A percentile compares a stretch with the other conserved stretches of the same genome.
These are phyloP conservation scores for Troilus luridus DNA, from an alignment of 2,888 invertebrate genomes.

Conservation along the genomic window DNA sequence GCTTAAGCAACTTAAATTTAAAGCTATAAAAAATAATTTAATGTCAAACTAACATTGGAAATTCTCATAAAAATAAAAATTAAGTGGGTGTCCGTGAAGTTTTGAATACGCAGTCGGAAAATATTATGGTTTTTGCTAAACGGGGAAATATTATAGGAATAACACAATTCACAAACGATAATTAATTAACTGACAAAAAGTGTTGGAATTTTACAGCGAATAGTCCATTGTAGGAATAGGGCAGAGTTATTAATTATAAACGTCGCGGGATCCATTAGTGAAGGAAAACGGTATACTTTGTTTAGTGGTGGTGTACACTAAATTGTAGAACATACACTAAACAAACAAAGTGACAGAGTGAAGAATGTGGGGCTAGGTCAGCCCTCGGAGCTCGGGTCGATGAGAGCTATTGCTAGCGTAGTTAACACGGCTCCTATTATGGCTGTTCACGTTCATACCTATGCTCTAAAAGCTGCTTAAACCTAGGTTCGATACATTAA, in stretches of 20 bases:
- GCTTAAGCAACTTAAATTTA: too few species aligned
- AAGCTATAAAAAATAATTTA: too few species aligned
- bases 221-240: background rate
- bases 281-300: background rate
- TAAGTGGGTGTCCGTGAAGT: too few species aligned
- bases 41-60: too few species aligned
- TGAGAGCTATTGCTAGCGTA: background rate
- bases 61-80: too few species aligned
- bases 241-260: background rate
- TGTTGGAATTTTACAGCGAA: background rate
- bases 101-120: too few species aligned
- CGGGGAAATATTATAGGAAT: too few species aligned
- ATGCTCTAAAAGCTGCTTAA: background rate
- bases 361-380: slow-evolving; percentile 30
- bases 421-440: background rate
- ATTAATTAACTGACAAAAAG: background rate
- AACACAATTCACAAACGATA: background rate
- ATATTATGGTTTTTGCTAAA: too few species aligned
- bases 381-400: background rate
- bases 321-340: background rate
- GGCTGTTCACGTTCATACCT: background rate
- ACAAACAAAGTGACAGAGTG: background rate
- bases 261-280: background rate
- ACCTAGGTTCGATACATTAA: background rate
- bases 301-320: background rate